Evolutionary conservation across 1,140 invertebrate species (phyloP).

Genomic region (Mizuhopecten yessoensis): DNA sequence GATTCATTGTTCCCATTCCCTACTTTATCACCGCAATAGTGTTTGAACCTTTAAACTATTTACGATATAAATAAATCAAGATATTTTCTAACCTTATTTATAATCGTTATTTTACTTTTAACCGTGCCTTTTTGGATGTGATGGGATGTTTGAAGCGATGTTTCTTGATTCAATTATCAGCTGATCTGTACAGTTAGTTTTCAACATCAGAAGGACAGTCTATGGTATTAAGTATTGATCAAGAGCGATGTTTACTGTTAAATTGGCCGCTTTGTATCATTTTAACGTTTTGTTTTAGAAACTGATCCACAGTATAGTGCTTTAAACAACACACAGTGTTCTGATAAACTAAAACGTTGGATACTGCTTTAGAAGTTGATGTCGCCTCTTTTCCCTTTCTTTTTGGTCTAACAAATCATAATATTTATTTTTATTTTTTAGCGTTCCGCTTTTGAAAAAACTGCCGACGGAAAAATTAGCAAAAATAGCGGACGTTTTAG

Average conservation of each 20-base stretch:
- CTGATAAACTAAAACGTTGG: not conserved
- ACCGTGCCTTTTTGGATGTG: not conserved
- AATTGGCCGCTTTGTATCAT: not conserved
- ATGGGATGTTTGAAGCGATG: not conserved
- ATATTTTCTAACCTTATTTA: too few relatives aligned
- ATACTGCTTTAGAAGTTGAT: not conserved
- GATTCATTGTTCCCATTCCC: too few relatives aligned
- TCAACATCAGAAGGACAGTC: not conserved
- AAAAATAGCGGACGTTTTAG: conserved; percentile 98
- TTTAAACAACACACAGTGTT: not conserved
- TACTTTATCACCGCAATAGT: too few relatives aligned
- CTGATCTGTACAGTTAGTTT: not conserved
- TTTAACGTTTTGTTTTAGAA: not conserved
- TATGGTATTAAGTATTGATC: not conserved
- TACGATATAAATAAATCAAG: too few relatives aligned
- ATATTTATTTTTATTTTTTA: conserved; percentile 83
- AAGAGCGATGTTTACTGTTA: not conserved
- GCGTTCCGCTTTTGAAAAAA: conserved; percentile 98
- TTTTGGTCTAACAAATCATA: not conserved
- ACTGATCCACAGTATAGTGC: not conserved
- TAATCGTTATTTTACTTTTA: too few relatives aligned
- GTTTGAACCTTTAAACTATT: too few relatives aligned
- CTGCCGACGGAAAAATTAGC: conserved; percentile 98
- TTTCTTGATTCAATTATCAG: not conserved
- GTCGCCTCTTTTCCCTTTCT: not conserved